Evolutionary conservation across 2,888 invertebrate genomes (phyloP).

Genomic region (Hyposoter dolosus): DNA sequence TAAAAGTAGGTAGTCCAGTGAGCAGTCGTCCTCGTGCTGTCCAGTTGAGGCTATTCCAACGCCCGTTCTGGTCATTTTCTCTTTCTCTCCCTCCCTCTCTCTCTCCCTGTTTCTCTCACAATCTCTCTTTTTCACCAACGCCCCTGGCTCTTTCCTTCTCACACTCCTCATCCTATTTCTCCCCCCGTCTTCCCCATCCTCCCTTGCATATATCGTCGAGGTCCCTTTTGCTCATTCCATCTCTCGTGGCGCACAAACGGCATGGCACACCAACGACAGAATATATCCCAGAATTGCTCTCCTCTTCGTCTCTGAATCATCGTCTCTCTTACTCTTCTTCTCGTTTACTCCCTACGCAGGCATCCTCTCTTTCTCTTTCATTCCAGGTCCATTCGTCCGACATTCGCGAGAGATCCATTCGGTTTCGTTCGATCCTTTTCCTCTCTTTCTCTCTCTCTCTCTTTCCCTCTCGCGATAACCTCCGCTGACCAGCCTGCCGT

Average conservation of each 20-base stretch:
- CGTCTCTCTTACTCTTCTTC: conserved; percentile 56
- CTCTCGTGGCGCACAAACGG: conserved; percentile 50
- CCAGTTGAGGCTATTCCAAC: conserved; percentile 73
- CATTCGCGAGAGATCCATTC: conserved; percentile 70
- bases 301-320: conserved; percentile 62
- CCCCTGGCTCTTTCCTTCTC: conserved; percentile 54
- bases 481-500: conserved; percentile 61
- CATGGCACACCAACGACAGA: conserved; percentile 54
- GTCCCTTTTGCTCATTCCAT: conserved; percentile 56
- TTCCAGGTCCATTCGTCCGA: conserved; percentile 66
- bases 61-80: conserved; percentile 67
- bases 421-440: conserved; percentile 62
- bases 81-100: conserved; percentile 52
- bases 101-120: conserved; percentile 69
- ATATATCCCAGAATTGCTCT: conserved; percentile 60
- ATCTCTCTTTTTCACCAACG: conserved; percentile 68
- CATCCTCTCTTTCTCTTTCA: conserved; percentile 50
- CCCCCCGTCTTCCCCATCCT: conserved; percentile 41
- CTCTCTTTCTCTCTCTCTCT: conserved; percentile 55
- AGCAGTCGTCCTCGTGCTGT: conserved; percentile 74
- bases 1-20: conserved; percentile 78
- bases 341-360: conserved; percentile 65
- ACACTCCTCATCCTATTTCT: conserved; percentile 64
- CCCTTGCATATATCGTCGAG: conserved; percentile 33
- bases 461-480: conserved; percentile 41